Base-by-base conservation (phyloP, 1,140 invertebrate genomes). In the Procambarus virginalis region DNA sequence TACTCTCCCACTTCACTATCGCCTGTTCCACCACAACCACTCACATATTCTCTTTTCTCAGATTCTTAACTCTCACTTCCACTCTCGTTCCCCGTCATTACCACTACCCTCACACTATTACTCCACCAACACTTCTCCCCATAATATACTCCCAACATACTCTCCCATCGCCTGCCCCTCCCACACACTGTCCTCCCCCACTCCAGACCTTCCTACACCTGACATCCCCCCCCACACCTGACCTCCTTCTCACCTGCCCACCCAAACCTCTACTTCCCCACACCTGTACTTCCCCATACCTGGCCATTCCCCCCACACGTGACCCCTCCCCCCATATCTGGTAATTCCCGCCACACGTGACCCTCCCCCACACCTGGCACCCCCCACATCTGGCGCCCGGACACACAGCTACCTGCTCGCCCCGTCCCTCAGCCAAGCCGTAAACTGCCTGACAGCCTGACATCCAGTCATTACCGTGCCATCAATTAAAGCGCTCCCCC, bases 401-500 rank as follows among this genome's bases (percentile, higher is more conserved):
- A 49, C 48, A 79, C 78, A 79, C 17, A 9, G 77, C 22, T 49
- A 79, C 45, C 34, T 51, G 48, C 22, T 2, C 49, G n/a, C 34
- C 51, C 2, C 58, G 6, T 64, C 51, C 55, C 80, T 64, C 80
- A 82, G 45, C 80, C 60, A 82, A 10, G 6, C 2, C 5, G 10
- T 34, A 73, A 73, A 73, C 20, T 73, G 68, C 68, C 6, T 34
- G 68, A 22, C 68, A 73, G 8, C 14, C n/a, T n/a, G n/a, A 34
- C 68, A 73, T 73, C 14, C n/a, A 73, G 4, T 73, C 20, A 73
- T 73, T 73, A 73, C n/a, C 22, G 10, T 34, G 22, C 12, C 17
- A 82, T 55, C 68, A 60, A 68, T 82, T 82, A 82, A 45, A 17
- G 22, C 45, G 17, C 51, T 12, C 51, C 51, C 45, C 80, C 68